Percentiles rank a stretch among this genome's conserved stretches.
These are phyloP conservation scores for Chloroceryle aenea DNA, from an alignment of 2,113 vertebrate species.

Conservation along the genomic window DNA sequence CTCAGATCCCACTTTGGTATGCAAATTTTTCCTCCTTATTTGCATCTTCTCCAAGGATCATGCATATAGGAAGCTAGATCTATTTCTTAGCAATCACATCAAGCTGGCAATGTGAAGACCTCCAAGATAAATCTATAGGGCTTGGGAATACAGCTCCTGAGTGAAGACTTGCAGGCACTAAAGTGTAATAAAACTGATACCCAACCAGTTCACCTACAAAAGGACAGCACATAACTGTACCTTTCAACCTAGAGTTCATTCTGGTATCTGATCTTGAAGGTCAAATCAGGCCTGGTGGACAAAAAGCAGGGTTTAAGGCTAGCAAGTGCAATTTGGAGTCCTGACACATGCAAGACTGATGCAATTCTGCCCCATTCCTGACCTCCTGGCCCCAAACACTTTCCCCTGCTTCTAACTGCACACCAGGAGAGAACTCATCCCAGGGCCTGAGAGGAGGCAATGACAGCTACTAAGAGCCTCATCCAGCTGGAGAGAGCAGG, in stretches of 20 bases:
- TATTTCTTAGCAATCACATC: neutral
- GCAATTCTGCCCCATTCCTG: neutral
- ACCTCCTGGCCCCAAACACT: neutral
- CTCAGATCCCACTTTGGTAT: neutral
- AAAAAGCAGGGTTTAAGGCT: accelerated
- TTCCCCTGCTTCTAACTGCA: accelerated
- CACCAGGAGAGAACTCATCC: neutral
- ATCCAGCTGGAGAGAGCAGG: conserved; percentile 12
- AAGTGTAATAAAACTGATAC: neutral
- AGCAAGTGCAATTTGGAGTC: neutral
- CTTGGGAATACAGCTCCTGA: neutral
- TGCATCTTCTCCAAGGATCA: neutral
- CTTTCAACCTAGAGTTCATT: neutral
- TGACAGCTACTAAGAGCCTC: neutral
- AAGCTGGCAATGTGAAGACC: neutral
- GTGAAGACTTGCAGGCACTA: neutral
- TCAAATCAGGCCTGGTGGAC: neutral
- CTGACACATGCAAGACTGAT: neutral
- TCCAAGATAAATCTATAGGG: neutral
- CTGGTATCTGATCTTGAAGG: neutral
- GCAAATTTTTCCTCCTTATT: conserved; percentile 4
- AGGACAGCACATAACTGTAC: neutral
- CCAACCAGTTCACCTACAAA: neutral
- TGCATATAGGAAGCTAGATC: neutral
- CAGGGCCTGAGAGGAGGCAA: accelerated